phyloP scores from a whole-genome alignment of 2,797 vertebrate genomes.

The Crax fasciolata region DNA sequence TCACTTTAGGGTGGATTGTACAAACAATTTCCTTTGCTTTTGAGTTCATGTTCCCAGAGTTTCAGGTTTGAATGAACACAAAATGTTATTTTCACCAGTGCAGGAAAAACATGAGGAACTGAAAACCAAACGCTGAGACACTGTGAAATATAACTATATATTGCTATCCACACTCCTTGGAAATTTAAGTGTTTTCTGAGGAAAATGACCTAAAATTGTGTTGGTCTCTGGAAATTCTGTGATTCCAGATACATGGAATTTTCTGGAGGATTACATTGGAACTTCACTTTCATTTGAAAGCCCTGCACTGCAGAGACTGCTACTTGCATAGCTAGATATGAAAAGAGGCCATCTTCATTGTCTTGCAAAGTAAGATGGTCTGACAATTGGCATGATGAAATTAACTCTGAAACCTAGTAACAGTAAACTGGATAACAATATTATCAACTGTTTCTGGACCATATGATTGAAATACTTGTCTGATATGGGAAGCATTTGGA shows the following conservation, averaged over 20 bases:
- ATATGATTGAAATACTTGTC: background rate
- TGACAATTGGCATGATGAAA: background rate
- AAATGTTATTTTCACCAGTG: background rate
- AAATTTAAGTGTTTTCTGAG: slow-evolving; percentile 52
- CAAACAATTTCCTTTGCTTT: slow-evolving; percentile 32
- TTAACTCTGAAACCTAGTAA: background rate
- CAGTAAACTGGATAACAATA: background rate
- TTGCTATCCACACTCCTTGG: background rate
- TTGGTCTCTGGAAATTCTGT: slow-evolving; percentile 25
- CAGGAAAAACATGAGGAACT: background rate
- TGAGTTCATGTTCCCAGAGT: background rate
- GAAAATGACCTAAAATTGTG: slow-evolving; percentile 58
- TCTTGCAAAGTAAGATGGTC: background rate
- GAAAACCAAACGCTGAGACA: background rate
- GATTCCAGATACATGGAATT: slow-evolving; percentile 20
- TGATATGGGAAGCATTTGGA: background rate
- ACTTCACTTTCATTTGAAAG: slow-evolving; percentile 11
- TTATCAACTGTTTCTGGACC: background rate
- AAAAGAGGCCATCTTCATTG: background rate
- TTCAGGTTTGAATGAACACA: background rate
- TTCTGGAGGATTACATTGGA: slow-evolving; percentile 13
- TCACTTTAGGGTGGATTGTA: background rate
- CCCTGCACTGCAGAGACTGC: background rate
- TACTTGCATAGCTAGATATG: background rate
- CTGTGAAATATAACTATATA: slow-evolving; percentile 10